phyloP scores from a whole-genome alignment of 2,113 vertebrate species.

The Mastomys coucha region DNA sequence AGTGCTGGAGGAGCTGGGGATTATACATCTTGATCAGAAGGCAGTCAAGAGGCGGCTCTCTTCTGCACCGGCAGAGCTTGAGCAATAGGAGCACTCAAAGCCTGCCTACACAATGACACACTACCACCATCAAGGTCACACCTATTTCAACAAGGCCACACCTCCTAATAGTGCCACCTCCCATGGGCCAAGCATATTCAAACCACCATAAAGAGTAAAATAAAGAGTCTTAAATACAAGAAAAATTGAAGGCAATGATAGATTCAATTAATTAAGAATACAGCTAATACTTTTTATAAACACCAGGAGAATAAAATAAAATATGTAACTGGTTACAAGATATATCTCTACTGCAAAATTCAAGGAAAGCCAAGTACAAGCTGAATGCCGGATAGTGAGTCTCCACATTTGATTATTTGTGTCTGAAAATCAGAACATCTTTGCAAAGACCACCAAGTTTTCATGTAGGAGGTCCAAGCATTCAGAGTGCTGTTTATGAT shows the following conservation, averaged over 20 bases:
- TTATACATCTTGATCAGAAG: no score
- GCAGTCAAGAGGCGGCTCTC: no score
- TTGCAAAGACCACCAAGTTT: neutral
- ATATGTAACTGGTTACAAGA: neutral
- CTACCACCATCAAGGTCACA: no score
- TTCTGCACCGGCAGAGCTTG: no score
- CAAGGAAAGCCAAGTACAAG: neutral
- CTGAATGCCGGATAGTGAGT: neutral
- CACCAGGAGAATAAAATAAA: slow-evolving; percentile 10
- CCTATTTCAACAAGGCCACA: no score
- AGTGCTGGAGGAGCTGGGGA: no score
- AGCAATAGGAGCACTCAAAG: no score
- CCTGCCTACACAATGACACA: no score
- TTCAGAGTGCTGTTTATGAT: neutral
- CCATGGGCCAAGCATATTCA: no score
- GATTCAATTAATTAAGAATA: neutral
- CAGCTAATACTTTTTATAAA: neutral
- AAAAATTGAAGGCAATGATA: neutral
- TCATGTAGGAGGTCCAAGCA: neutral
- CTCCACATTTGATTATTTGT: neutral
- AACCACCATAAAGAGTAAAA: neutral
- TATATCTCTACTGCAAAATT: neutral
- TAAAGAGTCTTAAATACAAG: neutral
- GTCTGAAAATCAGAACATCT: neutral
- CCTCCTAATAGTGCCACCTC: no score